Base-by-base conservation (phyloP, 2,888 invertebrate species). In the Tanypteryx hageni region DNA sequence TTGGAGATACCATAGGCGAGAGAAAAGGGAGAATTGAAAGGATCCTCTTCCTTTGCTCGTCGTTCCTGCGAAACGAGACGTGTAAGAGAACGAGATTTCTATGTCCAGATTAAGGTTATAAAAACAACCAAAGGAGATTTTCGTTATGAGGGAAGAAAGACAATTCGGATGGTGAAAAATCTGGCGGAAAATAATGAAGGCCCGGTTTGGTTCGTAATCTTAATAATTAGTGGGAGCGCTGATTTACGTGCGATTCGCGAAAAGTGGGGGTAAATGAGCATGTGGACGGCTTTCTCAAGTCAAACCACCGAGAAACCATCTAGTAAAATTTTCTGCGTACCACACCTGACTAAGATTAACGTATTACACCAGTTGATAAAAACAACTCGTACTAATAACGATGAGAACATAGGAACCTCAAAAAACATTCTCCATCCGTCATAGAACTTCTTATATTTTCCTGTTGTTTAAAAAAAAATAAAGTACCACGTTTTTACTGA, bases 111-210 rank as follows among this genome's bases (percentile, higher is more conserved):
- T 89, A 89, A 22, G 64, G 64, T 22, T 82, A 82, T 18, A 14
- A 5, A 59, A 58, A 61, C 16, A 64, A 44, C 89, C 61, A 27
- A 61, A 89, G 64, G 61, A 64, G 89, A 68, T 64, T 89, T 89
- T 59, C 44, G 44, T n/a, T 44, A 1, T 44, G 44, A 5, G 44
- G 44, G 89, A n/a, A 13, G 11, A 64, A 59, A 59, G 27, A 83
- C 44, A 44, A n/a, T 18, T 56, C 9, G 83, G 83, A 11, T 3
- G 89, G 56, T 31, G 44, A 64, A 64, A 64, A 68, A 61, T 89
- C n/a, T 14, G 89, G 13, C 64, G 61, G 44, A 64, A 89, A 89
- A 89, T 89, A 89, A 89, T 89, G 61, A 64, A 64, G 56, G 61
- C 59, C n/a, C 16, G n/a, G 22, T 22, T 76, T 22, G 76, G 11